phyloP scores from a whole-genome alignment of 2,113 vertebrate species.

The Mesembrinibis cayennensis region DNA sequence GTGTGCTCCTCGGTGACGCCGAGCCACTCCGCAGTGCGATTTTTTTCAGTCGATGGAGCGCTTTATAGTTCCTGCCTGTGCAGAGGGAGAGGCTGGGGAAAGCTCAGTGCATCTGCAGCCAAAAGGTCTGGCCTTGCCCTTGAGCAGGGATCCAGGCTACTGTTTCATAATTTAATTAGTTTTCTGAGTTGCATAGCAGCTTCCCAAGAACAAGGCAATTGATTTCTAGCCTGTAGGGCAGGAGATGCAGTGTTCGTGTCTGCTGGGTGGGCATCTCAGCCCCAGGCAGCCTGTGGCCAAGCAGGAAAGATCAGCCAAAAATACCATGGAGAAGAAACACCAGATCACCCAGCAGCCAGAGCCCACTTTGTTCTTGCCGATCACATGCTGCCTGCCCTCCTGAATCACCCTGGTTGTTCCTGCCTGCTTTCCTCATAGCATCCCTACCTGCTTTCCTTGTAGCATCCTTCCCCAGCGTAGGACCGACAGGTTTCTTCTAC shows the following conservation, averaged over 20 bases:
- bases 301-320: constrained; percentile 30
- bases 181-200: not conserved
- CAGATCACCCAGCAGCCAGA: not conserved
- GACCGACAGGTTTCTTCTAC: not conserved
- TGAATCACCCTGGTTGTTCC: not conserved
- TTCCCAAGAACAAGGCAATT: constrained; percentile 16
- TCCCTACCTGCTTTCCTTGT: not conserved
- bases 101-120: not conserved
- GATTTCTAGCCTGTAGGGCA: not conserved
- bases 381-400: not conserved
- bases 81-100: not conserved
- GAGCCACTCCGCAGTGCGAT: not conserved
- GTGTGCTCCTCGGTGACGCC: not conserved
- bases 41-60: not conserved
- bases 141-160: constrained; percentile 13
- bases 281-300: not conserved
- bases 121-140: constrained; percentile 32
- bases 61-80: not conserved
- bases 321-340: not conserved
- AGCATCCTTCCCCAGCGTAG: not conserved
- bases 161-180: constrained; percentile 51
- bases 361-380: not conserved
- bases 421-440: not conserved
- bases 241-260: not conserved
- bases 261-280: not conserved